Base-by-base conservation (phyloP, 2,888 invertebrate species). In the Dryococelus australis region DNA sequence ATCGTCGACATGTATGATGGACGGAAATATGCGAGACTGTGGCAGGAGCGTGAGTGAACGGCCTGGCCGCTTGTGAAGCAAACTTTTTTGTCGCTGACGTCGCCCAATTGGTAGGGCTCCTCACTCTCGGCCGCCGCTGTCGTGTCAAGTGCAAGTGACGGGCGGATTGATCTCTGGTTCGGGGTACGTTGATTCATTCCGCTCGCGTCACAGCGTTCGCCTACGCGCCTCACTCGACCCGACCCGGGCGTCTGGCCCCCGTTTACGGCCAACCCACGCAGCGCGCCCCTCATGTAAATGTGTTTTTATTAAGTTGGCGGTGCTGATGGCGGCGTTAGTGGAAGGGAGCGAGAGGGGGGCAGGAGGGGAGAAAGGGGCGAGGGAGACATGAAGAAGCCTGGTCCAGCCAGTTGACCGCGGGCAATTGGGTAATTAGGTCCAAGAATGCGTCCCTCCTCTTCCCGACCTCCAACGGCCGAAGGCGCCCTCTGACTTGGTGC, bases 381-480 rank as follows among this genome's bases (percentile, higher is more conserved):
- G 65, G 65, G 65, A 65, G 1, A n/a, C 20, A 65, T 24, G 65
- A 65, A 65, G 65, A 65, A n/a, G 65, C n/a, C 65, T 65, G n/a
- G 65, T 24, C 65, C 65, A n/a, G 65, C 65, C 24, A 65, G 65
- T 65, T 65, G 65, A 65, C 65, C 65, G 65, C 65, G 65, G 65
- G 65, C 65, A 65, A 65, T 65, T 65, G 65, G 65, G 65, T 65
- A 65, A 65, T 65, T 65, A 65, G 65, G 65, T n/a, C 65, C 65
- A 65, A 65, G 65, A 65, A 65, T 65, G 65, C 16, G 65, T 51
- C 8, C 20, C 51, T 51, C 51, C 65, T 65, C 65, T 24, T 8
- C 65, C 47, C 47, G 10, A 1, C 47, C 10, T 13, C 47, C 47
- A 8, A 47, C 47, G 47, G 5, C 47, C 35, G 47, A 13, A 3